Conservation (phyloP, 2,113 vertebrate species). For the Sciurus niger region DNA sequence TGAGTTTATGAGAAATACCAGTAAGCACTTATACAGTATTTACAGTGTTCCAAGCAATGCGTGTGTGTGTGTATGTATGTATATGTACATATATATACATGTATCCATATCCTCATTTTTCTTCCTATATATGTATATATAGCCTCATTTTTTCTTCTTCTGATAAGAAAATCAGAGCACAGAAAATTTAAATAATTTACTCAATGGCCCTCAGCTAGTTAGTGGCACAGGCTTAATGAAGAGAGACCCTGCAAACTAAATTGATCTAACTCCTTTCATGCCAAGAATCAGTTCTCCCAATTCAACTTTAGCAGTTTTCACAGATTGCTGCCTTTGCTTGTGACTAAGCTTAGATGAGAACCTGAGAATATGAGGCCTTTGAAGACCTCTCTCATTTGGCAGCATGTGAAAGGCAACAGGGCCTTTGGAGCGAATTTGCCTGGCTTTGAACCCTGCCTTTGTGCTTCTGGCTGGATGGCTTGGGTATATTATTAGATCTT, state of each 20-base stretch:
- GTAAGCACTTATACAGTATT: not conserved
- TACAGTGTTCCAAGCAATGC: not conserved
- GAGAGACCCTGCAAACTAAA: not conserved
- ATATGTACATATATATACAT: no score
- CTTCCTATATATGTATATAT: no score
- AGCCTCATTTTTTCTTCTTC: not conserved
- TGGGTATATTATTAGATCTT: not conserved
- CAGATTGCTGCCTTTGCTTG: not conserved
- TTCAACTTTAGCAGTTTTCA: not conserved
- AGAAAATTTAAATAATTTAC: not conserved
- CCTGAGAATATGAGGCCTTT: not conserved
- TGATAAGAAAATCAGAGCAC: not conserved
- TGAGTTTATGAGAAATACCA: constrained; percentile 3
- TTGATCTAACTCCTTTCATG: not conserved
- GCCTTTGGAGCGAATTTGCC: no score
- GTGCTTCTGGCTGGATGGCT: not conserved
- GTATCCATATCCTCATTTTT: no score
- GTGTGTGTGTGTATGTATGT: no score
- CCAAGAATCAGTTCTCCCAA: not conserved
- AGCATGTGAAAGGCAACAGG: not conserved
- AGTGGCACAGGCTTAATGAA: not conserved
- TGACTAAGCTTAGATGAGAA: not conserved
- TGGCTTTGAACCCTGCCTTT: not conserved
- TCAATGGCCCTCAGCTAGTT: not conserved
- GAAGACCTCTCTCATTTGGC: not conserved